Evolutionary conservation across 2,888 invertebrate genomes (phyloP).

Genomic region (Pammene aurita): DNA sequence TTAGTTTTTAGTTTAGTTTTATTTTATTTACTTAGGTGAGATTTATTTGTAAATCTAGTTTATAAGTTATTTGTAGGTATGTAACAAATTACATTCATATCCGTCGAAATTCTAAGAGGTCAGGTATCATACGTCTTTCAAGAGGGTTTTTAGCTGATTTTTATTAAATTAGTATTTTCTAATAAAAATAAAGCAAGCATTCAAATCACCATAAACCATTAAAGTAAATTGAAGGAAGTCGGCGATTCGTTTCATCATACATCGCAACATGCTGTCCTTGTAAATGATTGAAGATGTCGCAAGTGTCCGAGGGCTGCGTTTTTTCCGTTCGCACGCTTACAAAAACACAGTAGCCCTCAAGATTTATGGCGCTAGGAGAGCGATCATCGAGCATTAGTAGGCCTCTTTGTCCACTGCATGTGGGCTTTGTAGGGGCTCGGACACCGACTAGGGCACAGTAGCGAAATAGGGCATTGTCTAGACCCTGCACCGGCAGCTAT

Average conservation of each 20-base stretch:
- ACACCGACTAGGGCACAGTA: conserved; percentile 57
- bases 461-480: conserved; percentile 48
- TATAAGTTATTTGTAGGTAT: too few species aligned
- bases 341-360: conserved; percentile 65
- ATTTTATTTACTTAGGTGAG: too few species aligned
- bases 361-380: conserved; percentile 75
- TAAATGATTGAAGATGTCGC: conserved; percentile 47
- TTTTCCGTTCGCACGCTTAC: conserved; percentile 44
- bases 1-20: too few species aligned
- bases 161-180: background rate
- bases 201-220: background rate
- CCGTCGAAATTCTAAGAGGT: too few species aligned
- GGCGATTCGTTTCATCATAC: conserved; percentile 47
- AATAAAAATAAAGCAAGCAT: background rate
- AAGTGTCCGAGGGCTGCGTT: conserved; percentile 39
- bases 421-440: conserved; percentile 60
- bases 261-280: conserved; percentile 43
- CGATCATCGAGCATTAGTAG: conserved; percentile 82
- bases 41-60: too few species aligned
- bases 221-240: conserved; percentile 39
- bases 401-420: conserved; percentile 73
- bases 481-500: conserved; percentile 48
- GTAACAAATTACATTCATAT: too few species aligned
- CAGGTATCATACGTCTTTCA: too few species aligned
- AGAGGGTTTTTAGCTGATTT: too few species aligned